Percentiles rank a stretch among this genome's conserved stretches.
phyloP scores from a whole-genome alignment of 2,888 invertebrate genomes.

The Nymphalis urticae region DNA sequence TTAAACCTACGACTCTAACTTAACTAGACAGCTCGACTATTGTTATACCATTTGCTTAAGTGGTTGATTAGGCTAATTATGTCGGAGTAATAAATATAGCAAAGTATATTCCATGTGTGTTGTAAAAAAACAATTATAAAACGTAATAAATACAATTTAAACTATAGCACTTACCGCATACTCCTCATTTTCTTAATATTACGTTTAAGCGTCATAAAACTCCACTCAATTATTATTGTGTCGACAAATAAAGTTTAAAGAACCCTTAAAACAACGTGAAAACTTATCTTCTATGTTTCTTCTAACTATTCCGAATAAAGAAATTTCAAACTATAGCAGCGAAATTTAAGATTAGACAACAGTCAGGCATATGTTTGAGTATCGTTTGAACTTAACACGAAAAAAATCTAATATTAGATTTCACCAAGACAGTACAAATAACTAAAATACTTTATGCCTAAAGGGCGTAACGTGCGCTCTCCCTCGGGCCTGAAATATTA shows the following conservation, averaged over 20 bases:
- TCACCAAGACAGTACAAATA: conserved; percentile 25
- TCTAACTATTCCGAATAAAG: conserved; percentile 22
- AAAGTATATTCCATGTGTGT: neutral
- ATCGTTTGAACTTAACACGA: neutral
- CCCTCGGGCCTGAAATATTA: conserved; percentile 57
- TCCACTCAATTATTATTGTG: conserved; percentile 9
- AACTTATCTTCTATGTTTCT: conserved; percentile 20
- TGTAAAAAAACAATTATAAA: neutral
- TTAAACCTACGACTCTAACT: too few species aligned
- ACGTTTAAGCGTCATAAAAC: conserved; percentile 1
- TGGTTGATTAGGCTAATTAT: too few species aligned
- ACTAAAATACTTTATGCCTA: conserved; percentile 18
- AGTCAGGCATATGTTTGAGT: neutral
- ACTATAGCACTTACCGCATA: conserved; percentile 24
- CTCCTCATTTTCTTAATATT: conserved; percentile 12
- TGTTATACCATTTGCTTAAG: too few species aligned
- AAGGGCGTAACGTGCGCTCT: conserved; percentile 53
- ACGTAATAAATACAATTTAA: neutral
- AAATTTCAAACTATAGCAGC: neutral
- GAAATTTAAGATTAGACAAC: neutral
- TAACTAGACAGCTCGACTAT: too few species aligned
- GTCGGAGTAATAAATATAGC: too few species aligned
- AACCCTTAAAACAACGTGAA: neutral
- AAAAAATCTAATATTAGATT: conserved; percentile 16
- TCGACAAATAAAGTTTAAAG: conserved; percentile 8